Conservation (phyloP, 2,888 invertebrate genomes). For the Drosophila cognata region DNA sequence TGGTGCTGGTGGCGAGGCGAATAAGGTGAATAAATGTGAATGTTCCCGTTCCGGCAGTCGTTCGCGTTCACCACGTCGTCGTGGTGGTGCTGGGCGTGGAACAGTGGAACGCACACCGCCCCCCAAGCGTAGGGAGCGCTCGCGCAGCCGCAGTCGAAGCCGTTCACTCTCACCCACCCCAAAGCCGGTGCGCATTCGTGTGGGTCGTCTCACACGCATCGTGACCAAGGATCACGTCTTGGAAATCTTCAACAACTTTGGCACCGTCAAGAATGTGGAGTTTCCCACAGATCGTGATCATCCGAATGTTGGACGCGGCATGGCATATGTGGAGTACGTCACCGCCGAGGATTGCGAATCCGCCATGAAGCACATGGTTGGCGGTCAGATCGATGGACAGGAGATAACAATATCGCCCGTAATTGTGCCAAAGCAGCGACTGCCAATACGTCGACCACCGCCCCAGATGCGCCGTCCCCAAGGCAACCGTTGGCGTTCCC, state of each 20-base stretch:
- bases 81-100: constrained; percentile 88
- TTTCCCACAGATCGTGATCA: constrained; percentile 95
- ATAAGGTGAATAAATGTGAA: constrained; percentile 66
- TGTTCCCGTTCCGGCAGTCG: constrained; percentile 72
- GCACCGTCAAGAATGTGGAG: constrained; percentile 94
- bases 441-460: constrained; percentile 82
- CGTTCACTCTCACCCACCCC: constrained; percentile 96
- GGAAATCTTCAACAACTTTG: constrained; percentile 96
- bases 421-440: constrained; percentile 88
- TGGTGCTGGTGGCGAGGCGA: constrained; percentile 40
- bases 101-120: constrained; percentile 93
- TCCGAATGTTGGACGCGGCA: constrained; percentile 94
- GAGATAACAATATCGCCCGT: constrained; percentile 98
- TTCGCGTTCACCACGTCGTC: constrained; percentile 86
- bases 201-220: constrained; percentile 96
- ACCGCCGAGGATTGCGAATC: constrained; percentile 98
- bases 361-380: constrained; percentile 99
- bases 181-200: constrained; percentile 96
- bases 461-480: constrained; percentile 83
- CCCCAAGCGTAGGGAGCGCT: constrained; percentile 90
- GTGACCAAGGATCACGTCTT: constrained; percentile 95
- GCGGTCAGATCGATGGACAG: constrained; percentile 98
- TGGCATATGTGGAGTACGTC: constrained; percentile 97
- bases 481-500: constrained; percentile 84
- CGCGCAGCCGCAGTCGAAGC: constrained; percentile 92